Percentiles rank a stretch among this genome's conserved stretches.
Evolutionary conservation across 2,797 vertebrate species (phyloP).

Genomic region (Yasuhikotakia modesta): DNA sequence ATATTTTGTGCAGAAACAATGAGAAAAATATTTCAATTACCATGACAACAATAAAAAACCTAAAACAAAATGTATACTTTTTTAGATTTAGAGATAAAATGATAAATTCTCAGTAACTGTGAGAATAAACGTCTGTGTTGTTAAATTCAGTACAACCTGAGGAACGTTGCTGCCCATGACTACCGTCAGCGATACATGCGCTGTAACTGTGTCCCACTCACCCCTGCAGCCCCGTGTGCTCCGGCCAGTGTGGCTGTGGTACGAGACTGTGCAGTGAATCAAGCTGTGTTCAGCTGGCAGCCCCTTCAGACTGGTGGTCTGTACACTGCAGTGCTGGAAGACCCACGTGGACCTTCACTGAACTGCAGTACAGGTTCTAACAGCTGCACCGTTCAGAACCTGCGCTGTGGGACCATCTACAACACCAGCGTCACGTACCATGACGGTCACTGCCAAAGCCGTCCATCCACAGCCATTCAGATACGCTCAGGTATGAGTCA

Average conservation of each 20-base stretch:
- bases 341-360: constrained; percentile 58
- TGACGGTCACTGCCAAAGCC: constrained; percentile 65
- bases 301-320: constrained; percentile 54
- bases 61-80: too few species aligned
- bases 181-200: too few species aligned
- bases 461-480: constrained; percentile 61
- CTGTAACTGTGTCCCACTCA: not conserved
- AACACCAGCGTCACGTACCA: constrained; percentile 64
- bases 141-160: too few species aligned
- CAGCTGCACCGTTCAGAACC: constrained; percentile 66
- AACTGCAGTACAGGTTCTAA: constrained; percentile 66
- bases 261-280: constrained; percentile 68
- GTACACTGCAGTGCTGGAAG: constrained; percentile 66
- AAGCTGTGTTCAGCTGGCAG: constrained; percentile 69
- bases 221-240: constrained; percentile 37
- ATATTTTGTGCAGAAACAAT: too few species aligned
- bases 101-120: too few species aligned
- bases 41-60: too few species aligned
- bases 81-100: too few species aligned
- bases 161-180: too few species aligned
- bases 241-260: constrained; percentile 61
- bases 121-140: too few species aligned
- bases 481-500: constrained; percentile 71
- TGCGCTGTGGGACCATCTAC: constrained; percentile 72
- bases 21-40: too few species aligned